phyloP scores from a whole-genome alignment of 2,113 vertebrate genomes.

The Cyprinodon tularosa region DNA sequence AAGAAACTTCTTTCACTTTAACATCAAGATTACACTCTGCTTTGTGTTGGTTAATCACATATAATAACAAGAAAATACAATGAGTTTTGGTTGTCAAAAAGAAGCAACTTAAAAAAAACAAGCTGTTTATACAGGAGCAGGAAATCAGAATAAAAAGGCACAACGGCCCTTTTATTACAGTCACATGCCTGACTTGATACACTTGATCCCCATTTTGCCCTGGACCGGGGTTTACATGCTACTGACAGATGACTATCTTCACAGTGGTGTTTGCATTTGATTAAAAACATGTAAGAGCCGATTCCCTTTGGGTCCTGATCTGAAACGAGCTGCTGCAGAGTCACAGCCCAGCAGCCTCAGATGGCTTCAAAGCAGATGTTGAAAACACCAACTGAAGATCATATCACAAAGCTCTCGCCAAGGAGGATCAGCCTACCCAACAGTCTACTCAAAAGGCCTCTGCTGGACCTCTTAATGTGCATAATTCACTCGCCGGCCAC shows the following conservation, averaged over 20 bases:
- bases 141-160: neutral
- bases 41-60: neutral
- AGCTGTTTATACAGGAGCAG: neutral
- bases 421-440: conserved; percentile 18
- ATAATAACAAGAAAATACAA: neutral
- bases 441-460: conserved; percentile 40
- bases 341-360: conserved; percentile 33
- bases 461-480: neutral
- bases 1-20: neutral
- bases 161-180: conserved; percentile 1
- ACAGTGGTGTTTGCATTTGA: conserved; percentile 55
- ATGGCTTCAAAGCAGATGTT: conserved; percentile 27
- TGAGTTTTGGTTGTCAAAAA: neutral
- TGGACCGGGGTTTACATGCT: conserved; percentile 39
- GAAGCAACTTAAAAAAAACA: no score
- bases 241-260: conserved; percentile 63
- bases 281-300: conserved; percentile 49
- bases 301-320: conserved; percentile 16
- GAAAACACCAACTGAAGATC: conserved; percentile 55
- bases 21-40: neutral
- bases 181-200: conserved; percentile 22
- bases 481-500: conserved; percentile 36
- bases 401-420: conserved; percentile 46
- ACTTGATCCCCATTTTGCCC: conserved; percentile 30
- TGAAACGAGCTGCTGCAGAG: conserved; percentile 27